Conservation (phyloP, 1,140 invertebrate species). For the Nymphalis io region DNA sequence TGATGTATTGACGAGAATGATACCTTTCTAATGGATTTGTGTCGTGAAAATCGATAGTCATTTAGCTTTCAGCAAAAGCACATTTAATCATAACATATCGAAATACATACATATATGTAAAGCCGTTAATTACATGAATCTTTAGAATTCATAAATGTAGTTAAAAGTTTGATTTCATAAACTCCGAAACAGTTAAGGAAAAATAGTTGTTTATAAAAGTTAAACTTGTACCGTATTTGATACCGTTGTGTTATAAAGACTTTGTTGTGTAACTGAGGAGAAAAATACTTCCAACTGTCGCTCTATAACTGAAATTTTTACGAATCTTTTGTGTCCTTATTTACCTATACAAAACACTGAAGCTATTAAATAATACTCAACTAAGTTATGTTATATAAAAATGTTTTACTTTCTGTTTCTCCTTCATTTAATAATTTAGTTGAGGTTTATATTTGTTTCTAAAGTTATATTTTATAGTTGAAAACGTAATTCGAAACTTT, state of each 20-base stretch:
- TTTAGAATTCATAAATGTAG: background rate
- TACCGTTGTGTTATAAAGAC: constrained; percentile 3
- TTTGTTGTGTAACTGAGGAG: constrained; percentile 2
- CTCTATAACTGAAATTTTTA: constrained; percentile 1
- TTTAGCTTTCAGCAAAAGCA: background rate
- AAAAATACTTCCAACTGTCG: constrained; percentile 3
- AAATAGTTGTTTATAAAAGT: constrained; percentile 12
- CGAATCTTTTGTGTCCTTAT: background rate
- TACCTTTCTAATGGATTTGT: constrained; percentile 10
- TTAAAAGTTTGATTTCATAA: constrained; percentile 6
- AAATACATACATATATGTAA: too few relatives aligned
- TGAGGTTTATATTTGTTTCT: too few relatives aligned
- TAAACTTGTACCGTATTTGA: background rate
- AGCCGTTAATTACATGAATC: too few relatives aligned
- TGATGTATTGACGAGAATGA: constrained; percentile 15
- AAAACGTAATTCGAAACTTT: too few relatives aligned
- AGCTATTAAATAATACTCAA: too few relatives aligned
- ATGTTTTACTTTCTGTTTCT: too few relatives aligned
- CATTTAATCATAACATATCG: background rate
- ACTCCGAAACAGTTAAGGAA: background rate
- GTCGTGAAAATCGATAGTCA: background rate
- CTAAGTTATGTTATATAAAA: too few relatives aligned
- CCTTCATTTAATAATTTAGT: too few relatives aligned
- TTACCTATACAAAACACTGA: background rate
- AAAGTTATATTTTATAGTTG: too few relatives aligned